phyloP scores from a whole-genome alignment of 2,113 vertebrate genomes.

The Gopherus flavomarginatus region DNA sequence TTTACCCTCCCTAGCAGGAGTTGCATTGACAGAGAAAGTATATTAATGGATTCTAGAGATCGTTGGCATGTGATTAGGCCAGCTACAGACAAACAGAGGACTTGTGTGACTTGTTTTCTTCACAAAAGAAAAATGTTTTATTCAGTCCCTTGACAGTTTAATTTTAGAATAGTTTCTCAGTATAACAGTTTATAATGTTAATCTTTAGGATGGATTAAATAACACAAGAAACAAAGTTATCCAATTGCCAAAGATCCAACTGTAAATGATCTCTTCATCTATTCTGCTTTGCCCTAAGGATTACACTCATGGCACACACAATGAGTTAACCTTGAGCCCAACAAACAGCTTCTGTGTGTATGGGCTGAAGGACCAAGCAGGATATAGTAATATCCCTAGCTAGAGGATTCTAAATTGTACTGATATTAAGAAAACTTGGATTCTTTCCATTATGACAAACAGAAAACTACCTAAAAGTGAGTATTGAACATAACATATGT shows the following conservation, averaged over 20 bases:
- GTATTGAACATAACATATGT: background rate
- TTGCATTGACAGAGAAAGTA: background rate
- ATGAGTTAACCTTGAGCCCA: background rate
- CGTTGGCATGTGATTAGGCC: background rate
- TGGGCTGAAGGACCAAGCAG: background rate
- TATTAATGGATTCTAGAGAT: conserved; percentile 16
- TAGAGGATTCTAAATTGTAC: background rate
- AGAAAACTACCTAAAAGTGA: background rate
- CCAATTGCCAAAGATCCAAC: background rate
- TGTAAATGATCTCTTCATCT: background rate
- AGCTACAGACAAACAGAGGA: background rate
- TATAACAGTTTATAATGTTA: background rate
- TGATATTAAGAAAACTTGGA: accelerated
- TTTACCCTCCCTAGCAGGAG: background rate
- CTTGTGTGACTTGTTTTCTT: background rate
- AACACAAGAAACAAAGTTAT: background rate
- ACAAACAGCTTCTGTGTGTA: background rate
- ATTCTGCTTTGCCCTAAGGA: background rate
- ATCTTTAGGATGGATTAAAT: conserved; percentile 3
- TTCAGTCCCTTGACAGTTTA: background rate
- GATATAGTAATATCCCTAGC: background rate
- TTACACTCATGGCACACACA: background rate
- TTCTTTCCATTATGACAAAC: background rate
- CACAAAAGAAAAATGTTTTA: background rate
- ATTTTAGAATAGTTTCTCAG: background rate